Evolutionary conservation across 2,797 vertebrate species (phyloP).

Genomic region (Podarcis lilfordi): DNA sequence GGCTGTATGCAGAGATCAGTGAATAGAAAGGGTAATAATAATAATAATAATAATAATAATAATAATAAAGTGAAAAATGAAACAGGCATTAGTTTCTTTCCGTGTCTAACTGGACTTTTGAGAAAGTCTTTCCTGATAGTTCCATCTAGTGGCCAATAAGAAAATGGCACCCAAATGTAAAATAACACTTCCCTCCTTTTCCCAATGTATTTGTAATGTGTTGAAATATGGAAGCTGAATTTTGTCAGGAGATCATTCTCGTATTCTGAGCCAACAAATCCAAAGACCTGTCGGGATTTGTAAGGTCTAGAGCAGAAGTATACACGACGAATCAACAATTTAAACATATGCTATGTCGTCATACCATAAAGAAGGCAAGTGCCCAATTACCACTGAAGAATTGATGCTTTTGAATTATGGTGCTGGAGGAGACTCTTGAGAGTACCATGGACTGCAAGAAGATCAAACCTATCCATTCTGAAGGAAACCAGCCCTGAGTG

Average conservation of each 20-base stretch:
- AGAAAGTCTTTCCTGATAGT: conserved; percentile 19
- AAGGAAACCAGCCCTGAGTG: too few species aligned
- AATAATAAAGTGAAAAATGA: neutral
- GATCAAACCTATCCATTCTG: too few species aligned
- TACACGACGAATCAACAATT: neutral
- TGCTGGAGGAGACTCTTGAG: too few species aligned
- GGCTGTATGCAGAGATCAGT: neutral
- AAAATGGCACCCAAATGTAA: neutral
- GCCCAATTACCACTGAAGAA: too few species aligned
- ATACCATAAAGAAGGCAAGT: too few species aligned
- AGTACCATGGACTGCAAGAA: too few species aligned
- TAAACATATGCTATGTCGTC: neutral
- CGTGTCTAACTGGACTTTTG: neutral
- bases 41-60: too few species aligned
- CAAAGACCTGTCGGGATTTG: neutral
- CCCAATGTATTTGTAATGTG: neutral
- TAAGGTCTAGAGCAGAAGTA: neutral
- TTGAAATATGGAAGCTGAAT: neutral
- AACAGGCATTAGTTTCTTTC: neutral
- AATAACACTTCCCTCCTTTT: neutral
- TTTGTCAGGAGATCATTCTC: neutral
- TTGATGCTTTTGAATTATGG: too few species aligned
- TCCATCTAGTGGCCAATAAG: conserved; percentile 45
- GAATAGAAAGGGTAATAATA: too few species aligned
- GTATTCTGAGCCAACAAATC: neutral